phyloP scores from a whole-genome alignment of 2,113 vertebrate species.

The Columbina picui region DNA sequence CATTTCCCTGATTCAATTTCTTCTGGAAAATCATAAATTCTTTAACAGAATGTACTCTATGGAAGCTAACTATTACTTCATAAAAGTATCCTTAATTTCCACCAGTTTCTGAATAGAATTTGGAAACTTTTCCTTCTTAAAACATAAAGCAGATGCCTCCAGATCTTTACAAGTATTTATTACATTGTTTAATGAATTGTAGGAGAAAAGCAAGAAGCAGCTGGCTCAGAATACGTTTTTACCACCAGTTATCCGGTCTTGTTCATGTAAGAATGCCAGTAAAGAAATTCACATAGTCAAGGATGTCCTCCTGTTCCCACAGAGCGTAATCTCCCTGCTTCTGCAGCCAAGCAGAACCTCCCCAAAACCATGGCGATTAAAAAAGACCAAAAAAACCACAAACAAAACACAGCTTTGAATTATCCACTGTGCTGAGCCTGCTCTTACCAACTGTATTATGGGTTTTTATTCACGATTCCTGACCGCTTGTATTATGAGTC shows the following conservation, averaged over 20 bases:
- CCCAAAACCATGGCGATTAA: not conserved
- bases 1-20: not conserved
- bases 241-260: not conserved
- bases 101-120: not conserved
- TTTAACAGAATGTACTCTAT: not conserved
- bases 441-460: not conserved
- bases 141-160: not conserved
- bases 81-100: not conserved
- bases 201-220: not conserved
- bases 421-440: not conserved
- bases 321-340: not conserved
- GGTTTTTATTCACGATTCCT: not conserved
- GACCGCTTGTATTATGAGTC: not conserved
- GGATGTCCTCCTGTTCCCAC: not conserved
- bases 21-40: not conserved
- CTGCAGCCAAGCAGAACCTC: not conserved
- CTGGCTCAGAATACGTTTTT: not conserved
- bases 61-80: not conserved
- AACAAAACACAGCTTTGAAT: not conserved
- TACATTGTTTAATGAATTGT: not conserved
- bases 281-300: not conserved
- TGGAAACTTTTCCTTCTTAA: not conserved
- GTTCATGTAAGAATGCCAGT: not conserved
- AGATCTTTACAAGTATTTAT: not conserved
- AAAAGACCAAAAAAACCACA: not conserved